Evolutionary conservation across 2,113 vertebrate genomes (phyloP), one percentile per base, ranked within the genome.

Genomic region (Rhegmatorhina hoffmannsi): DNA sequence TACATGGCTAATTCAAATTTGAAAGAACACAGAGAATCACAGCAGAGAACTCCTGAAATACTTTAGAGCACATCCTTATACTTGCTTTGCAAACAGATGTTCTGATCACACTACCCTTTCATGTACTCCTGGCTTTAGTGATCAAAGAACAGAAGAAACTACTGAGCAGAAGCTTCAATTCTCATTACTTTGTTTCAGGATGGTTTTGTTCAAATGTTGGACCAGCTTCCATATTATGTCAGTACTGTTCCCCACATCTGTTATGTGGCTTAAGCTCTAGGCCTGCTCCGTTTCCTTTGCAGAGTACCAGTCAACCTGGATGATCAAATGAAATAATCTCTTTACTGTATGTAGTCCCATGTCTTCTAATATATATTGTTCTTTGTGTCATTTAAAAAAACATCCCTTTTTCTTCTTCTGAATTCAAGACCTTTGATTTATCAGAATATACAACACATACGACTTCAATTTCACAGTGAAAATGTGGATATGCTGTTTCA

Each of bases 401-500:
- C 31, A 53, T 8, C 53, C 33, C 36, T 24, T 84, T 60, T 67
- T 84, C 62, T 40, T 88, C 53, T 47, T 92, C 63, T 63, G 53
- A 91, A 84, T 70, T 77, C 43, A 63, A 74, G 40, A 52, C 16
- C 47, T 67, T 21, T 38, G n/a, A 58, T 19, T 74, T 85, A 67
- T 3, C 40, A 89, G 46, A 69, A 77, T 53, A 72, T 33, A 85
- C 38, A 59, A 34, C 64, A 89, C 24, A 34, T 14, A 46, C 3
- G 17, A 93, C 66, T 94, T 95, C 69, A 94, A 18, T 90, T 91
- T 87, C 91, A 97, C 31, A 64, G 25, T 59, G 73, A 92, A 49
- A 93, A 86, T 26, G 31, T 72, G 50, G 66, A 64, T 77, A 88
- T 91, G 87, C 26, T 84, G 62, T 94, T 94, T 92, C 79, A 90